These are phyloP conservation scores for Pollenia griseotomentosa DNA, from an alignment of 2,888 invertebrate species.

Conservation along the genomic window DNA sequence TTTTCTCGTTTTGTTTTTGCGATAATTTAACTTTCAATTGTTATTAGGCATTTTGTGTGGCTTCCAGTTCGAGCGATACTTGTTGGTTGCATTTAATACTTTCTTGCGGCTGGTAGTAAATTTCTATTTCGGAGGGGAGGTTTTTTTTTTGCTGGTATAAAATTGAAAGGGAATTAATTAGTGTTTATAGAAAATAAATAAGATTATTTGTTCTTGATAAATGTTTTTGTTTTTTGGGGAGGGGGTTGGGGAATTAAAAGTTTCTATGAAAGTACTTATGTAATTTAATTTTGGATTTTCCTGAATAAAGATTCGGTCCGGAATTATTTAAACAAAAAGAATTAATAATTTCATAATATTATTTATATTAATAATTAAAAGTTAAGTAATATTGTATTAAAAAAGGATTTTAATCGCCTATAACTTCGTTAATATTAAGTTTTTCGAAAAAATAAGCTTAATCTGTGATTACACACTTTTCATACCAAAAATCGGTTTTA, in stretches of 20 bases:
- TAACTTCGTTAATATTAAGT: no score
- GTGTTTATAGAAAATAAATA: background rate
- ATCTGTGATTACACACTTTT: no score
- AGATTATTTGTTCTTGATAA: background rate
- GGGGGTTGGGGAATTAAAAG: no score
- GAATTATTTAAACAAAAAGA: no score
- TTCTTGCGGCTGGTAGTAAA: background rate
- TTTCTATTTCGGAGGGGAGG: background rate
- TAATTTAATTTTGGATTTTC: background rate
- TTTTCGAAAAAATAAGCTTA: no score
- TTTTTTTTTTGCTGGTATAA: background rate
- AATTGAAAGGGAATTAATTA: slow-evolving; percentile 33
- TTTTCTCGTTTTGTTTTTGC: background rate
- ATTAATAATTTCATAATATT: no score
- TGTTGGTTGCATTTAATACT: no score
- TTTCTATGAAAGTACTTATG: background rate
- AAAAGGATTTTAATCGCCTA: no score
- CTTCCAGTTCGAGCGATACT: background rate
- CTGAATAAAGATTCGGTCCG: no score
- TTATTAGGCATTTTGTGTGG: slow-evolving; percentile 20
- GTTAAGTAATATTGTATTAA: no score
- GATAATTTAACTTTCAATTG: background rate
- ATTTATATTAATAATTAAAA: no score
- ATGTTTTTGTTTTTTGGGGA: background rate
- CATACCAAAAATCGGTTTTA: no score